Percentiles rank a stretch among this genome's conserved stretches.
Evolutionary conservation across 2,797 vertebrate genomes (phyloP).

Genomic region (Crocodylus rhombifer): DNA sequence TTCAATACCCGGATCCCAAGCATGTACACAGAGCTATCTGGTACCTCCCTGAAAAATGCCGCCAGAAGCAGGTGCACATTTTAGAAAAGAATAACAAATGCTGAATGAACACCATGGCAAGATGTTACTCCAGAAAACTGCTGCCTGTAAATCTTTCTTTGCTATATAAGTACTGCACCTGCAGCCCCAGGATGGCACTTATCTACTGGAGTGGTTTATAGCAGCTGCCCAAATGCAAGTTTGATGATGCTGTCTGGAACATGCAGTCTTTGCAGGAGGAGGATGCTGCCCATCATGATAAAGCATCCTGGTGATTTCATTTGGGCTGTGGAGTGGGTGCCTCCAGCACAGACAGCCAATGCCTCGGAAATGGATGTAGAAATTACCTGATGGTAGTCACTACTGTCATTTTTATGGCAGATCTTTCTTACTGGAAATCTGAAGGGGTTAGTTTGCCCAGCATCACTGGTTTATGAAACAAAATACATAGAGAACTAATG

Average conservation of each 20-base stretch:
- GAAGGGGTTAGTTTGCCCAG: neutral
- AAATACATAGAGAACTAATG: neutral
- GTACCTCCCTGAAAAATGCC: neutral
- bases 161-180: neutral
- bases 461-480: neutral
- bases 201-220: neutral
- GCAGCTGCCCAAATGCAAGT: neutral
- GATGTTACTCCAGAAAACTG: neutral
- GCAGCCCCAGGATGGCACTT: neutral
- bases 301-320: neutral
- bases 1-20: neutral
- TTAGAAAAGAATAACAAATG: no score
- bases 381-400: neutral
- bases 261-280: neutral
- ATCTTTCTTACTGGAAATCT: neutral
- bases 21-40: neutral
- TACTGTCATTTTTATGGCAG: neutral
- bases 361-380: neutral
- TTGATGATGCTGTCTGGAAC: neutral
- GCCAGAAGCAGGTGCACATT: no score
- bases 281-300: neutral
- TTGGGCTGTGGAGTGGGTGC: neutral
- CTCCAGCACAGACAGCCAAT: neutral
- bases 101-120: neutral
- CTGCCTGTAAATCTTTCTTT: neutral